These are phyloP conservation scores for Bombus ignitus DNA, from an alignment of 1,140 invertebrate species.

Conservation along the genomic window DNA sequence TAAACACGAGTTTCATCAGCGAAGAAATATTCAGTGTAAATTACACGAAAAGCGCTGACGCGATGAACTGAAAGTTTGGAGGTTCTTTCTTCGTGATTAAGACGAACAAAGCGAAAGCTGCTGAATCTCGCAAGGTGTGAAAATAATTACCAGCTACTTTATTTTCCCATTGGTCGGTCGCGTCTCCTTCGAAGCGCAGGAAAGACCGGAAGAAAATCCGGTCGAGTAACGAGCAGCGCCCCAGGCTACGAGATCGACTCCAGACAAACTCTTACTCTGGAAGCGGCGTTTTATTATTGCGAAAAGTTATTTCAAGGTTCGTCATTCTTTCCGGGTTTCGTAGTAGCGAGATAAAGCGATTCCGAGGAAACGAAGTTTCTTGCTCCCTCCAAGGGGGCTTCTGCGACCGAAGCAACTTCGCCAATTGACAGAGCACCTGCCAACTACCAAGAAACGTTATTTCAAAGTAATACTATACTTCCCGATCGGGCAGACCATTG, in stretches of 20 bases:
- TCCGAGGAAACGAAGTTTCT: constrained; percentile 42
- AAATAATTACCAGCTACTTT: constrained; percentile 65
- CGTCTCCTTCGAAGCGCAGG: neutral
- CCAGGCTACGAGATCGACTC: constrained; percentile 21
- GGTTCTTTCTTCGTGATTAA: neutral
- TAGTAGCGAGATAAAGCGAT: constrained; percentile 54
- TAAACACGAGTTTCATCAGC: no score
- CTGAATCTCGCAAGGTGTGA: constrained; percentile 37
- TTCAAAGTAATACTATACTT: constrained; percentile 36
- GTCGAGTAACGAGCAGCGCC: constrained; percentile 50
- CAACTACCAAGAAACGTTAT: constrained; percentile 20
- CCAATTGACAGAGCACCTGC: constrained; percentile 53
- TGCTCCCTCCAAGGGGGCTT: neutral
- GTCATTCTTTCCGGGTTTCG: constrained; percentile 57
- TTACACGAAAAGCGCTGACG: no score
- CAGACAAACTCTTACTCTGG: constrained; percentile 28
- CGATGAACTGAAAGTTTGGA: no score
- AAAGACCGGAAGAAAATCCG: constrained; percentile 37
- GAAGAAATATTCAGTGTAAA: neutral
- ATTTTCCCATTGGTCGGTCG: constrained; percentile 32
- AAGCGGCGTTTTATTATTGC: constrained; percentile 63
- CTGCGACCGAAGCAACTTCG: constrained; percentile 22
- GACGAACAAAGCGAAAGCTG: neutral
- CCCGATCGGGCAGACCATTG: neutral
- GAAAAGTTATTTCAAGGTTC: constrained; percentile 69